phyloP scores from a whole-genome alignment of 2,888 invertebrate species.

The Dasypogon diadema region DNA sequence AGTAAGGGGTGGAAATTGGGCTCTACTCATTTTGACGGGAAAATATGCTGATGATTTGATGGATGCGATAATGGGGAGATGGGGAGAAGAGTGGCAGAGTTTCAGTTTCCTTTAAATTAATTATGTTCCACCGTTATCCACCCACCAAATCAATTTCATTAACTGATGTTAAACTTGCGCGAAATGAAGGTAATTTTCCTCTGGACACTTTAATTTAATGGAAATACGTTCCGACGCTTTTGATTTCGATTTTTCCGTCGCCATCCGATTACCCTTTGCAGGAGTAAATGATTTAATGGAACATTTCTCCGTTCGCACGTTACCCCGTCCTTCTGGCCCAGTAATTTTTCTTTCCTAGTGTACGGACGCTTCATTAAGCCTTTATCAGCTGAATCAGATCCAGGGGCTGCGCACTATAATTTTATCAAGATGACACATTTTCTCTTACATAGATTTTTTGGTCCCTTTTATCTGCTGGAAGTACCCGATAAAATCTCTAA shows the following conservation, averaged over 20 bases:
- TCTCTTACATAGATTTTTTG: slow-evolving; percentile 3
- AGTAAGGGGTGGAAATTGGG: neutral
- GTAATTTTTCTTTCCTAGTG: neutral
- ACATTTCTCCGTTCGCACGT: neutral
- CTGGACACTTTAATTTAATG: neutral
- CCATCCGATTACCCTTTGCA: slow-evolving; percentile 11
- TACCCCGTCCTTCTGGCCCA: neutral
- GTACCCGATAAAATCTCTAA: neutral
- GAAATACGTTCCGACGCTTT: neutral
- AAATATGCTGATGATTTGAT: slow-evolving; percentile 24
- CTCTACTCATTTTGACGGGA: neutral
- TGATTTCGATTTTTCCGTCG: neutral
- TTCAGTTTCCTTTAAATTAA: slow-evolving; percentile 1
- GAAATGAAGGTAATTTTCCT: neutral
- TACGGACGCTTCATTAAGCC: neutral
- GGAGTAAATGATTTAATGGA: slow-evolving; percentile 12
- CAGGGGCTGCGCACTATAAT: slow-evolving; percentile 5
- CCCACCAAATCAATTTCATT: slow-evolving; percentile 14
- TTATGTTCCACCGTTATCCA: neutral
- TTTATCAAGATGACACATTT: slow-evolving; percentile 47
- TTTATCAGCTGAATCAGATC: neutral
- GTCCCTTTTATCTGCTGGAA: neutral
- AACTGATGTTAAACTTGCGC: neutral
- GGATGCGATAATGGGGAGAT: neutral
- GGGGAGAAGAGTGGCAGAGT: no score